Percentiles rank a stretch among this genome's conserved stretches.
These are phyloP conservation scores for Epizoanthus illoricatus DNA, from an alignment of 92 coral and sea anemone genomes.

Conservation along the genomic window DNA sequence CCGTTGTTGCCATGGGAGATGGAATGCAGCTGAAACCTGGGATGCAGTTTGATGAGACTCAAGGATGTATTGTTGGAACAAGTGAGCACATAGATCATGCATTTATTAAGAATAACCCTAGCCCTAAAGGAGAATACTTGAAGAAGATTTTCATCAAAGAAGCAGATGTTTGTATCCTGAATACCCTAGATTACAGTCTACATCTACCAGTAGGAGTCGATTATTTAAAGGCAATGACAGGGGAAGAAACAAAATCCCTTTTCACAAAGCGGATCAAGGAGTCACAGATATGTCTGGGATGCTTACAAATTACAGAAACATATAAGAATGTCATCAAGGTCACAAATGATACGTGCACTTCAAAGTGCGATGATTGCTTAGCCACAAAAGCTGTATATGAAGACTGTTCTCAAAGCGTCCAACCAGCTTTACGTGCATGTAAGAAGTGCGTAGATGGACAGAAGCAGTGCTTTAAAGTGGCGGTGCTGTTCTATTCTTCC, in stretches of 20 bases:
- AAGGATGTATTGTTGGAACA: neutral
- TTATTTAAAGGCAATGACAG: conserved; percentile 1
- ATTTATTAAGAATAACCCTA: conserved; percentile 19
- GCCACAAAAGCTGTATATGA: conserved; percentile 8
- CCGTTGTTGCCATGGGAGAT: conserved; percentile 15
- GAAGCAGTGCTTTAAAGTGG: conserved; percentile 36
- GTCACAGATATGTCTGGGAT: neutral
- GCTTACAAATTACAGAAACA: neutral
- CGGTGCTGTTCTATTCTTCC: conserved; percentile 20
- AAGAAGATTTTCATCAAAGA: conserved; percentile 20
- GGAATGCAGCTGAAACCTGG: conserved; percentile 26
- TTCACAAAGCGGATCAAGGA: neutral
- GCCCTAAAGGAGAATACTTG: conserved; percentile 1
- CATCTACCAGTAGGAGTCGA: conserved; percentile 8
- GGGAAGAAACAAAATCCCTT: conserved; percentile 2
- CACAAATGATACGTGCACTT: neutral
- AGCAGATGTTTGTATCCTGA: conserved; percentile 19
- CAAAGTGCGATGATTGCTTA: conserved; percentile 11
- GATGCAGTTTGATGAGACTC: conserved; percentile 28
- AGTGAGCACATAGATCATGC: neutral
- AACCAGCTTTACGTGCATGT: conserved; percentile 25
- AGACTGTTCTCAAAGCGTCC: neutral
- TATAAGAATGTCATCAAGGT: neutral
- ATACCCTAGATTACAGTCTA: conserved; percentile 11
- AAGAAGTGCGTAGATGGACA: conserved; percentile 16